Evolutionary conservation across 2,113 vertebrate genomes (phyloP).

Genomic region (Hyperopisus bebe): DNA sequence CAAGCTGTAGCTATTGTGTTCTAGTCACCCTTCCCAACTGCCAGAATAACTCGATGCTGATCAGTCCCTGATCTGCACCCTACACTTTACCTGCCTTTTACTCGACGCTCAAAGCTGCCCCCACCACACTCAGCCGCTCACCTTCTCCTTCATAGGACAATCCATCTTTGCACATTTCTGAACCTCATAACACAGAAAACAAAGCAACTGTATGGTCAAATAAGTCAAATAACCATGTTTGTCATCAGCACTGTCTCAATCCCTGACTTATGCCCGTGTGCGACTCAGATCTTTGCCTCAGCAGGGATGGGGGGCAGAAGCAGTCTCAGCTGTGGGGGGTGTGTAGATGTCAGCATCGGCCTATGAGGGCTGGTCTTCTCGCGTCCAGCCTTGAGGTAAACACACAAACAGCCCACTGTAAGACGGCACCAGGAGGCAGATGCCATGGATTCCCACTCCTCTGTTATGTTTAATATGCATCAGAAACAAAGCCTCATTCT

Average conservation of each 20-base stretch:
- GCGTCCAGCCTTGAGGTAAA: background rate
- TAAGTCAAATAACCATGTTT: background rate
- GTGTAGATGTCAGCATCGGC: background rate
- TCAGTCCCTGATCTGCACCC: background rate
- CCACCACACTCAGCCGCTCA: background rate
- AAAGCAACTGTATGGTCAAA: background rate
- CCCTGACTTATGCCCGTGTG: background rate
- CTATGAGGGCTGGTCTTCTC: background rate
- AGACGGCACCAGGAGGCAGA: background rate
- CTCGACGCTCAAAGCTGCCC: background rate
- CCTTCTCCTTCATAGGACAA: background rate
- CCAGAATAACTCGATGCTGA: background rate
- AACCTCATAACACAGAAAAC: background rate
- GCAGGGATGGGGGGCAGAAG: background rate
- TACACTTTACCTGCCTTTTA: background rate
- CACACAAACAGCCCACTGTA: background rate
- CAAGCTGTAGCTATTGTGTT: background rate
- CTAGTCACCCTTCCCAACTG: background rate
- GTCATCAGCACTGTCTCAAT: background rate
- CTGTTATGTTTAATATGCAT: background rate
- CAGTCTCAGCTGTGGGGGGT: background rate
- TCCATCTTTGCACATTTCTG: background rate
- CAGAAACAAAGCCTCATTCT: constrained; percentile 4
- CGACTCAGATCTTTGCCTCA: background rate
- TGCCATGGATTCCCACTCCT: constrained; percentile 17